Evolutionary conservation across 1,140 invertebrate species (phyloP).

Genomic region (Trialeurodes vaporariorum): DNA sequence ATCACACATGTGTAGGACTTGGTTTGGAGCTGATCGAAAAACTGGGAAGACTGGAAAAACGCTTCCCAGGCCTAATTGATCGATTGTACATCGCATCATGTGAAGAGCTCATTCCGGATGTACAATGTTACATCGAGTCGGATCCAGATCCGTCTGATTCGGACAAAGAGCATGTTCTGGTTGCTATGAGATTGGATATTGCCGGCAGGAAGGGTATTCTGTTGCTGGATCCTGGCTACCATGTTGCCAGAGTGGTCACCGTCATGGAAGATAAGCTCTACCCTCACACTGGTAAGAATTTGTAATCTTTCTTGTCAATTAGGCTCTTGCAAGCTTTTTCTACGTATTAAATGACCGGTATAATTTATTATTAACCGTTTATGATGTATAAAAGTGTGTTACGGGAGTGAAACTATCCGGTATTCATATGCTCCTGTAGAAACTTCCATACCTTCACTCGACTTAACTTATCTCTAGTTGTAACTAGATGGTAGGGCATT

Average conservation of each 20-base stretch:
- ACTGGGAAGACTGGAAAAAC: slow-evolving; percentile 38
- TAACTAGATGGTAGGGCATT: too few species aligned
- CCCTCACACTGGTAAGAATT: slow-evolving; percentile 70
- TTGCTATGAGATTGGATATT: slow-evolving; percentile 60
- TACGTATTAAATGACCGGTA: too few species aligned
- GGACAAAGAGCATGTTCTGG: slow-evolving; percentile 82
- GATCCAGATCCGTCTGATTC: slow-evolving; percentile 27
- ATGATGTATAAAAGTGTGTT: too few species aligned
- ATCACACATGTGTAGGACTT: slow-evolving; percentile 79
- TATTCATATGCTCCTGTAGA: not conserved
- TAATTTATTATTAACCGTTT: too few species aligned
- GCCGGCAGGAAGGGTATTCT: slow-evolving; percentile 58
- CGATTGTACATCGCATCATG: slow-evolving; percentile 69
- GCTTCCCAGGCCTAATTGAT: slow-evolving; percentile 48
- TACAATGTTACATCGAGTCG: slow-evolving; percentile 33
- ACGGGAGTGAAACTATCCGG: too few species aligned
- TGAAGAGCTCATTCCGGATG: slow-evolving; percentile 59
- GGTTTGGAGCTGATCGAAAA: slow-evolving; percentile 60
- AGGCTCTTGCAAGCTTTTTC: too few species aligned
- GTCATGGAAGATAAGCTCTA: slow-evolving; percentile 73
- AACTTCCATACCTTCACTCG: not conserved
- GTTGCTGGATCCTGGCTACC: slow-evolving; percentile 80
- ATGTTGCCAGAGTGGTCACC: slow-evolving; percentile 69
- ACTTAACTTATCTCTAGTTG: slow-evolving; percentile 2
- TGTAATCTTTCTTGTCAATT: too few species aligned